Percentiles rank a stretch among this genome's conserved stretches.
Conservation (phyloP, 2,113 vertebrate species). For the Sebastes schlegelii region DNA sequence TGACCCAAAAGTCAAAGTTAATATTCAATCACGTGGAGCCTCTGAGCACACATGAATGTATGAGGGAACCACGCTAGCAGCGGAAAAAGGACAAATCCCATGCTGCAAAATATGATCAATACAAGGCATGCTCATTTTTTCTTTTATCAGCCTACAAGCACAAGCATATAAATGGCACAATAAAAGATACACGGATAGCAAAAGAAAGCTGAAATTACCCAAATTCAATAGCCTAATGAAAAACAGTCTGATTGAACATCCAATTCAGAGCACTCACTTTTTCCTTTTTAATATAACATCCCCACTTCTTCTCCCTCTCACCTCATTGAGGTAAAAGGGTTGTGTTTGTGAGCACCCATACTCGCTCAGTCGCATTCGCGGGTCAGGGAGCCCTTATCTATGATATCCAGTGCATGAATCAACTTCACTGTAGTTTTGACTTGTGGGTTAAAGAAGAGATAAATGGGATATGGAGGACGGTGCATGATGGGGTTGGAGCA, state of each 20-base stretch:
- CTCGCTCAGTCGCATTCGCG: neutral
- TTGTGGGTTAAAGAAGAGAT: neutral
- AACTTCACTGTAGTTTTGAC: neutral
- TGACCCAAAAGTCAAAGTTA: conserved; percentile 40
- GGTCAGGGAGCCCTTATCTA: neutral
- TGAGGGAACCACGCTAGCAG: neutral
- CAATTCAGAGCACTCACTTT: neutral
- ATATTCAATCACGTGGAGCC: conserved; percentile 10
- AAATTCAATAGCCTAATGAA: neutral
- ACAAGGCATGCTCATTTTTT: neutral
- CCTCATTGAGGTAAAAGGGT: neutral
- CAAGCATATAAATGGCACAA: neutral
- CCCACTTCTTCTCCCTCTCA: neutral
- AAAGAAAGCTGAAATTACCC: neutral
- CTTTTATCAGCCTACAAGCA: neutral
- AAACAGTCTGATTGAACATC: neutral
- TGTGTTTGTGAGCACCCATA: neutral
- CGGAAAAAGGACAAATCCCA: conserved; percentile 1
- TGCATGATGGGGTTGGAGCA: neutral
- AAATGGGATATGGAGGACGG: neutral
- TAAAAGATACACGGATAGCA: neutral
- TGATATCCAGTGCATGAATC: neutral
- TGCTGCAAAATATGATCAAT: conserved; percentile 1
- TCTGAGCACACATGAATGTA: conserved; percentile 5
- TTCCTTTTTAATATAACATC: too few relatives aligned